A percentile compares a stretch with the other conserved stretches of the same genome.
Conservation (phyloP, 2,113 vertebrate species). For the Corythornis madagascariensis region DNA sequence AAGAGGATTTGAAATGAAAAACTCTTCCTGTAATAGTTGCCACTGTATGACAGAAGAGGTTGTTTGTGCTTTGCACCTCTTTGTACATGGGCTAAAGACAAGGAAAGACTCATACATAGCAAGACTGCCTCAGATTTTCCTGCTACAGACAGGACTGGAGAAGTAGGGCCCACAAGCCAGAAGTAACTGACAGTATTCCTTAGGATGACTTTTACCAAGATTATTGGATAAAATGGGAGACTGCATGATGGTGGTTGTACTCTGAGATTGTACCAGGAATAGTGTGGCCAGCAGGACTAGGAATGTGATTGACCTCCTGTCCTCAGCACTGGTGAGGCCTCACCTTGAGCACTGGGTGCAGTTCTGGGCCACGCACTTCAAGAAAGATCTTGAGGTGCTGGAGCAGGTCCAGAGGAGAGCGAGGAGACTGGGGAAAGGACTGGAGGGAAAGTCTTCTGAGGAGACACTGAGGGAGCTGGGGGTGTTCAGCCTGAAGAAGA, state of each 20-base stretch:
- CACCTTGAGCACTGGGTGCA: no score
- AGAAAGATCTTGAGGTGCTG: no score
- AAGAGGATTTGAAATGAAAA: neutral
- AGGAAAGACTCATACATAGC: neutral
- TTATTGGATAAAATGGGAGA: neutral
- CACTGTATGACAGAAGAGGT: neutral
- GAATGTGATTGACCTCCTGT: no score
- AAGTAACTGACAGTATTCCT: neutral
- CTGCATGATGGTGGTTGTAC: neutral
- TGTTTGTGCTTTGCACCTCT: neutral
- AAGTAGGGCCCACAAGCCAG: neutral
- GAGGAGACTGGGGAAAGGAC: no score
- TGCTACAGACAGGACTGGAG: neutral
- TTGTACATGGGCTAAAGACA: rapidly evolving
- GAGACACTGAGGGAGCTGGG: no score
- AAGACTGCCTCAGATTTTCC: neutral
- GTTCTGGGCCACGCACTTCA: no score
- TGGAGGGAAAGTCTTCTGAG: no score
- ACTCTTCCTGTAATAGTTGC: neutral
- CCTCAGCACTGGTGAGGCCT: no score
- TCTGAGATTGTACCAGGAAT: neutral
- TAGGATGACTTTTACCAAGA: neutral
- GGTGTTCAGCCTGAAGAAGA: no score
- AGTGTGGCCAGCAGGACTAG: no score
- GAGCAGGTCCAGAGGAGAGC: no score